Percentiles rank a stretch among this genome's conserved stretches.
These are phyloP conservation scores for Babyrousa celebensis DNA, from an alignment of 2,797 vertebrate genomes.

Conservation along the genomic window DNA sequence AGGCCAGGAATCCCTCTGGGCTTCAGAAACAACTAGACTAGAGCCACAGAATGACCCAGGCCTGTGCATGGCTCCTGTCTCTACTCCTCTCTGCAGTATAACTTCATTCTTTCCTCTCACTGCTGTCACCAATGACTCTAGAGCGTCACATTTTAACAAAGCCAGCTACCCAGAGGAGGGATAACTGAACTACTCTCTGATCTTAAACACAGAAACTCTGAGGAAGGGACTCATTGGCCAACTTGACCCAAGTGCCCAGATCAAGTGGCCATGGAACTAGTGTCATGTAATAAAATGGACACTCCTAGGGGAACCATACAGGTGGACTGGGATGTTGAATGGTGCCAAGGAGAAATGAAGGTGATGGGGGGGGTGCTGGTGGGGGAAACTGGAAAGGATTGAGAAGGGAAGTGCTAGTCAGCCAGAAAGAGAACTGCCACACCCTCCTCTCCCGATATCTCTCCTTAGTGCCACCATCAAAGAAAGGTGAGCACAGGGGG, in stretches of 20 bases:
- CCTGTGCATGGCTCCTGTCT: neutral
- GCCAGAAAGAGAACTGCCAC: neutral
- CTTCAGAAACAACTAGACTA: neutral
- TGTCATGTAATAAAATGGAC: neutral
- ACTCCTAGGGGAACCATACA: neutral
- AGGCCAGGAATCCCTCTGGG: neutral
- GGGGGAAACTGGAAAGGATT: neutral
- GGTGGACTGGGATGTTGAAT: neutral
- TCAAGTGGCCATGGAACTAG: neutral
- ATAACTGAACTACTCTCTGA: constrained; percentile 25
- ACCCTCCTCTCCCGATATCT: neutral
- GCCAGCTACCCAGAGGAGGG: neutral
- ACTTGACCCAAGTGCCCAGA: neutral
- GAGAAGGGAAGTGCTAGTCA: constrained; percentile 10
- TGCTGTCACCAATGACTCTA: neutral
- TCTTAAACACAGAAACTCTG: constrained; percentile 18
- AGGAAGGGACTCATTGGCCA: neutral
- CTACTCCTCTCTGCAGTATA: neutral
- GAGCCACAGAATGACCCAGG: neutral
- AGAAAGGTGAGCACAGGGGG: neutral
- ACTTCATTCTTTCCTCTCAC: constrained; percentile 46
- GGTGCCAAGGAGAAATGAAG: neutral
- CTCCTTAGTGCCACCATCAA: neutral
- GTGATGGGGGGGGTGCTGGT: neutral
- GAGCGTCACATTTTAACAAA: constrained; percentile 21